Percentiles rank a stretch among this genome's conserved stretches.
phyloP scores from a whole-genome alignment of 1,140 invertebrate genomes.

The Harlomillsia oculata region DNA sequence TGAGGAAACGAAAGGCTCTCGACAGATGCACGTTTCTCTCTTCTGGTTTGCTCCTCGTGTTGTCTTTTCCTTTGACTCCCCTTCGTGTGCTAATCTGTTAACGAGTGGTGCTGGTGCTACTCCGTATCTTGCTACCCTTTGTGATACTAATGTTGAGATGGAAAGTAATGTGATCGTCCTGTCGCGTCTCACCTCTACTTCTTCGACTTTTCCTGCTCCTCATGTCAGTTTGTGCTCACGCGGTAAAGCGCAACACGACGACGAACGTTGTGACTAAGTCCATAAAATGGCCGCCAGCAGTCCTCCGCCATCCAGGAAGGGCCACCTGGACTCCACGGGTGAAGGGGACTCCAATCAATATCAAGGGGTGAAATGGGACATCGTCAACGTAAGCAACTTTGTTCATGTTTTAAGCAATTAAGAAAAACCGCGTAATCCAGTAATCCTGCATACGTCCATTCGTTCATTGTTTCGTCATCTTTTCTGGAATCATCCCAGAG shows the following conservation, averaged over 20 bases:
- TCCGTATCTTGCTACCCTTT: background rate
- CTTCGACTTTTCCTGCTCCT: background rate
- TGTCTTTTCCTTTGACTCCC: too few relatives aligned
- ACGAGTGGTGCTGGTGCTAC: background rate
- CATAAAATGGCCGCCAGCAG: background rate
- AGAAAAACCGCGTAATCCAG: too few relatives aligned
- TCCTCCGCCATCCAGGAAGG: background rate
- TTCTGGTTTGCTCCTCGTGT: too few relatives aligned
- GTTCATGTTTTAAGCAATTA: too few relatives aligned
- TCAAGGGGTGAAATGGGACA: conserved; percentile 23
- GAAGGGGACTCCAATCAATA: background rate
- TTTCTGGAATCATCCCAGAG: too few relatives aligned
- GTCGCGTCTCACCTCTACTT: background rate
- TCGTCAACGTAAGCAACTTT: conserved; percentile 18
- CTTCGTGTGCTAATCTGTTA: too few relatives aligned
- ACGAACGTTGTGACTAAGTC: background rate
- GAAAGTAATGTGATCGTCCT: background rate
- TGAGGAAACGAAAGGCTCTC: conserved; percentile 3
- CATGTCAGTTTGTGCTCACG: too few relatives aligned
- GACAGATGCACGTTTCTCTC: too few relatives aligned
- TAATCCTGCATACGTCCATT: too few relatives aligned
- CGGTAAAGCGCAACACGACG: background rate
- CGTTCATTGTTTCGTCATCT: too few relatives aligned
- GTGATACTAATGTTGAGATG: background rate
- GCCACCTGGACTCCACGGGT: background rate